Conservation (phyloP, 2,113 vertebrate species). For the Limnothrissa miodon region DNA sequence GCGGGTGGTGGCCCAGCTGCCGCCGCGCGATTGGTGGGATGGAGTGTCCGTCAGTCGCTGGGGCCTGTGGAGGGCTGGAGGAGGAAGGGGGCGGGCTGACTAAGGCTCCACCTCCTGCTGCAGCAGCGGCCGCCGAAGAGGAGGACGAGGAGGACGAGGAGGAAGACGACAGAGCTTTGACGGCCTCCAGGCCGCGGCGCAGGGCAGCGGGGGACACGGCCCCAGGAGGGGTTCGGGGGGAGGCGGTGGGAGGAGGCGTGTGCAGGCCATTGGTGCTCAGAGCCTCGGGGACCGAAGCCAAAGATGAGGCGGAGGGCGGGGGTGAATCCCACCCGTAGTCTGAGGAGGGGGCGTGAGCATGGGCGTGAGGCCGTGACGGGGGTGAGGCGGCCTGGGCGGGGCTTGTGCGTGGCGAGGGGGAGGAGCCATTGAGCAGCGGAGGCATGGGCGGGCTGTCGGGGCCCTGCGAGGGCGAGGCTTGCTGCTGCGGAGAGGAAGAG, state of each 20-base stretch:
- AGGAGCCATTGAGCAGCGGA: conserved; percentile 83
- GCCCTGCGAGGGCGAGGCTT: conserved; percentile 75
- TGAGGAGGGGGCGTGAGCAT: conserved; percentile 61
- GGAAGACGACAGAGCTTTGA: conserved; percentile 78
- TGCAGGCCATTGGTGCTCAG: conserved; percentile 88
- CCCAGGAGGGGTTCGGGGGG: conserved; percentile 73
- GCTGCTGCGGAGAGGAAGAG: conserved; percentile 58
- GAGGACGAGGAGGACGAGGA: conserved; percentile 66
- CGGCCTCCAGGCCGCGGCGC: conserved; percentile 86
- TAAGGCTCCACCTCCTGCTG: conserved; percentile 59
- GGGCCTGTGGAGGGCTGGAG: conserved; percentile 71
- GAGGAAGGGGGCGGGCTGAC: conserved; percentile 66
- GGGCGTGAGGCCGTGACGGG: conserved; percentile 60
- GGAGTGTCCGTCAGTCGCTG: conserved; percentile 78
- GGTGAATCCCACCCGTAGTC: conserved; percentile 87
- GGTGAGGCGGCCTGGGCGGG: conserved; percentile 83
- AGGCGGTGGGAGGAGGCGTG: conserved; percentile 73
- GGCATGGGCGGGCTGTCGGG: conserved; percentile 80
- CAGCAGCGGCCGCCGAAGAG: conserved; percentile 61
- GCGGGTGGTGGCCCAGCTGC: conserved; percentile 88
- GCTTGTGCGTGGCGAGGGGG: conserved; percentile 81
- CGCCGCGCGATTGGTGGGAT: conserved; percentile 92
- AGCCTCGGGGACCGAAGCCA: conserved; percentile 73
- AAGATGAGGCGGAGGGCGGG: conserved; percentile 55
- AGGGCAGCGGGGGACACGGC: conserved; percentile 87